Base-by-base conservation (phyloP, 2,797 vertebrate genomes). In the Rhynchotus rufescens region DNA sequence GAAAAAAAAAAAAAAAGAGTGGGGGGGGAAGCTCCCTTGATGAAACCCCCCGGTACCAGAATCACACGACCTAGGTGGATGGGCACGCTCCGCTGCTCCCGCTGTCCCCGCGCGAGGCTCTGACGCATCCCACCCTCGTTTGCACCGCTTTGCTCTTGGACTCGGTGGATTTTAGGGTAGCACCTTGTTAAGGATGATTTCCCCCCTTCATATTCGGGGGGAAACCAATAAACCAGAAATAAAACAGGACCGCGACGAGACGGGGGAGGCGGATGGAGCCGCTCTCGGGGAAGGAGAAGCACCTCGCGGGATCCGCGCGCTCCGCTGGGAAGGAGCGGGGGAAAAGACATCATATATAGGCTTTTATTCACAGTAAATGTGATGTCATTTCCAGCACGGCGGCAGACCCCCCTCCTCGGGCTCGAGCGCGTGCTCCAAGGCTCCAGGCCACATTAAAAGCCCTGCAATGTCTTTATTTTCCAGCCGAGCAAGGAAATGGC, bases 61-160 rank as follows among this genome's bases (percentile, higher is more conserved):
- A 97, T 97, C 97, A 98, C 97, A 98, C 96, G 97, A 98, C 97
- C 98, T 96, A 97, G 97, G 97, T 94, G 72, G 52, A 89, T 79
- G 59, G 95, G 95, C 77, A 80, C 36, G 73, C 71, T 80, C 13
- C 40, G 30, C 89, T 44, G 84, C 88, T 72, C 64, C 66, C 7
- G 25, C 85, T 73, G 49, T 8, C 82, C 90, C 84, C 26, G 59
- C 45, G 76, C 65, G 15, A 72, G 82, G 52, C 76, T 73, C 38
- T 52, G 77, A 47, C 47, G 6, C 22, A 6, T 25, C 47, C 47
- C 47, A 3, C 47, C 22, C 22, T 49, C 47, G 26, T 49, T 83
- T 72, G 74, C 78, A 38, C 54, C 32, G 88, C 91, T 82, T 62
- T 28, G 68, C 86, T 64, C 82, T 42, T 25, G 13, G 84, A 88